Conservation (phyloP, 2,888 invertebrate species). For the Arge pagana region DNA sequence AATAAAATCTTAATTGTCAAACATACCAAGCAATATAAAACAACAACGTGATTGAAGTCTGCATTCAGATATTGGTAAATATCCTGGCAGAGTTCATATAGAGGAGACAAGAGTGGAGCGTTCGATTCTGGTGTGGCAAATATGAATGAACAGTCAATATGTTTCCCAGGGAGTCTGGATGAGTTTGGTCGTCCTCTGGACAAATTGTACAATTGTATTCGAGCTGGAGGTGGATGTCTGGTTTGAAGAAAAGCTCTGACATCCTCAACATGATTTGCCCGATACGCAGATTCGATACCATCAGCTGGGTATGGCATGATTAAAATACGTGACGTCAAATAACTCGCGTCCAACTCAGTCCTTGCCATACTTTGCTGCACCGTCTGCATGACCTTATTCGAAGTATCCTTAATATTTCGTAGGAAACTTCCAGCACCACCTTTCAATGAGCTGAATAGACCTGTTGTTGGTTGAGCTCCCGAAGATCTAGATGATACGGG, state of each 20-base stretch:
- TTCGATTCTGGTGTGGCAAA: conserved; percentile 69
- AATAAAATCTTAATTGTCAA: neutral
- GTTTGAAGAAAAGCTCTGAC: conserved; percentile 81
- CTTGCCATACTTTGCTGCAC: conserved; percentile 90
- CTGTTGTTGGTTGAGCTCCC: conserved; percentile 53
- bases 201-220: conserved; percentile 84
- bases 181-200: conserved; percentile 64
- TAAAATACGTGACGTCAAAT: conserved; percentile 86
- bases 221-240: conserved; percentile 70
- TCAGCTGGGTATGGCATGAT: conserved; percentile 97
- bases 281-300: conserved; percentile 90
- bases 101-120: conserved; percentile 79
- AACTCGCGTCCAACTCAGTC: conserved; percentile 88
- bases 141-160: conserved; percentile 68
- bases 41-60: conserved; percentile 79
- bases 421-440: conserved; percentile 93
- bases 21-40: conserved; percentile 77
- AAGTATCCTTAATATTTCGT: conserved; percentile 94
- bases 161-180: conserved; percentile 65
- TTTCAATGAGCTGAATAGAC: conserved; percentile 82
- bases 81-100: conserved; percentile 84
- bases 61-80: conserved; percentile 85
- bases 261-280: conserved; percentile 91
- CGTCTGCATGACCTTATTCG: conserved; percentile 95
- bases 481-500: conserved; percentile 36